Base-by-base conservation (phyloP, 1,140 invertebrate genomes). In the Asbolus verrucosus region DNA sequence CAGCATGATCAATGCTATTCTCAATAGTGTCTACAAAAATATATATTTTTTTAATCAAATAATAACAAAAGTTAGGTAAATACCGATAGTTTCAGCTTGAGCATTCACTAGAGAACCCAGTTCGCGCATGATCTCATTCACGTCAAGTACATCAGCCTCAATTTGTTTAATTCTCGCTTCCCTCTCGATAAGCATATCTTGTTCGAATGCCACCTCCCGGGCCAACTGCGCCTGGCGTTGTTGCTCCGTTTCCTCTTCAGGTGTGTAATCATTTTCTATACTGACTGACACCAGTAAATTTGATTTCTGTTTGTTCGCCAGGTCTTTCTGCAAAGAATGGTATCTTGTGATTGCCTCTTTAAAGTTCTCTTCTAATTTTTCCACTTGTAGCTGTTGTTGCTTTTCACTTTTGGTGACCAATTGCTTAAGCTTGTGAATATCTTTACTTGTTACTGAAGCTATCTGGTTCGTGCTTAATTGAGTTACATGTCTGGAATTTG, bases 51-150 rank as follows among this genome's bases (percentile, higher is more conserved):
- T 18, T 70, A 33, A n/a, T n/a, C n/a, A n/a, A n/a, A n/a, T n/a
- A n/a, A n/a, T n/a, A n/a, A n/a, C n/a, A 38, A 11, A 65, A 69
- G 36, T 14, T 38, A 27, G 8, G 43, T 50, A 81, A 87, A 87
- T 86, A 97, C 95, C 94, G 74, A 97, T 87, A 63, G 87, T 84
- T 72, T 93, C 89, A 27, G 89, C 91, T 83, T 98, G 96, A 74
- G 91, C 87, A 77, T 91, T 84, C 0, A 96, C 92, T 76, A 96
- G 81, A 36, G 86, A 87, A 2, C 89, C 90, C n/a, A 98, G 83
- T 74, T 95, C 91, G 68, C 91, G 89, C 90, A 97, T 97, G 60
- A 98, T 96, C 80, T 94, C 89, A 82, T 96, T 96, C 0, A 97
- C 91, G 82, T 97, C 94, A 61, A 94, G 82, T 63, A 98, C 92